A percentile compares a stretch with the other conserved stretches of the same genome.
phyloP scores from a whole-genome alignment of 2,797 vertebrate genomes.

The Fundulus diaphanus region DNA sequence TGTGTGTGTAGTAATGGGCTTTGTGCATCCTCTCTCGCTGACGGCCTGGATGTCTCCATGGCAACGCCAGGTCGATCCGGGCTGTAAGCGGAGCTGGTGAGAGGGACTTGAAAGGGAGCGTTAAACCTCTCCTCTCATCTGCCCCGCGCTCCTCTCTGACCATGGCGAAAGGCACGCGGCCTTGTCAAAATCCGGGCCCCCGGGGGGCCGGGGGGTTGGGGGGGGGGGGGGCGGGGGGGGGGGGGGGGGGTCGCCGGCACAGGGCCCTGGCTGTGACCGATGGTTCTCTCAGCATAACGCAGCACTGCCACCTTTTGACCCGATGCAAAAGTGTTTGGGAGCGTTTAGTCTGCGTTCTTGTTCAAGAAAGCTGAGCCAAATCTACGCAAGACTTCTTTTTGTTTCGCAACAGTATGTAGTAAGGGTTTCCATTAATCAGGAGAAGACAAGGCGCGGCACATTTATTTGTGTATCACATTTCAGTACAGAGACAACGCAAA shows the following conservation, averaged over 20 bases:
- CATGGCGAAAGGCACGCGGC: conserved; percentile 55
- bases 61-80: conserved; percentile 81
- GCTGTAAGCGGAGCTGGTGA: conserved; percentile 71
- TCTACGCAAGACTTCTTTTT: neutral
- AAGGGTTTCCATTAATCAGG: neutral
- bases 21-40: conserved; percentile 72
- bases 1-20: conserved; percentile 71
- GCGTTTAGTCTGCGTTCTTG: neutral
- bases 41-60: conserved; percentile 79
- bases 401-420: neutral
- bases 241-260: too few relatives aligned
- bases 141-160: conserved; percentile 59
- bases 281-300: conserved; percentile 48
- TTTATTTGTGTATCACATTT: too few relatives aligned
- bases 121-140: conserved; percentile 73
- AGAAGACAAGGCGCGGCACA: too few relatives aligned
- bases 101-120: conserved; percentile 79
- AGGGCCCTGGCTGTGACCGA: conserved; percentile 18
- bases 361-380: neutral
- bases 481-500: too few relatives aligned
- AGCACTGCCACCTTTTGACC: conserved; percentile 76
- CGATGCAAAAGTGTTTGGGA: conserved; percentile 13
- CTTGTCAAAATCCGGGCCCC: conserved; percentile 66
- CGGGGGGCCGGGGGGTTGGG: too few relatives aligned
- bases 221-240: too few relatives aligned